Evolutionary conservation across 2,797 vertebrate genomes (phyloP).

Genomic region (Allobates femoralis): DNA sequence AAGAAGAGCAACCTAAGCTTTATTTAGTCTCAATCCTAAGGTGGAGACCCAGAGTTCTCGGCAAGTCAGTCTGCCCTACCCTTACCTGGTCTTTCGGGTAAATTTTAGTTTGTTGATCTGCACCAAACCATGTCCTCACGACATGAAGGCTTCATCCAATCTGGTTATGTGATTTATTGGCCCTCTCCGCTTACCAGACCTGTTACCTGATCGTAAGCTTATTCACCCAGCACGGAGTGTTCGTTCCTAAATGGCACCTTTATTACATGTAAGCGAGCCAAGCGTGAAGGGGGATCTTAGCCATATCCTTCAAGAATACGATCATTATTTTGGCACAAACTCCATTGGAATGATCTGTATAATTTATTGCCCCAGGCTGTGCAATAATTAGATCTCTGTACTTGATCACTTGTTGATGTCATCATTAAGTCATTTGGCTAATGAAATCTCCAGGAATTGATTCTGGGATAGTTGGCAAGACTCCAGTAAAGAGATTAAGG

Average conservation of each 20-base stretch:
- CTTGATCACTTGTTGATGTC: slow-evolving; percentile 55
- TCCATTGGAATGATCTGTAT: slow-evolving; percentile 30
- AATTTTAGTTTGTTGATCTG: too few relatives aligned
- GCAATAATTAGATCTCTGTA: slow-evolving; percentile 51
- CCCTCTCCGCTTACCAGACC: neutral
- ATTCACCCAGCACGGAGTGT: neutral
- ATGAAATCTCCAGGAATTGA: slow-evolving; percentile 53
- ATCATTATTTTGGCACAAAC: neutral
- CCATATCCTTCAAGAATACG: neutral
- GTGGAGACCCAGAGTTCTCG: neutral
- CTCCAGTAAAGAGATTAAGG: slow-evolving; percentile 46
- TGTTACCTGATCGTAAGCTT: neutral
- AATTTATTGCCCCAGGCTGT: slow-evolving; percentile 39
- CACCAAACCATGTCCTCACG: too few relatives aligned
- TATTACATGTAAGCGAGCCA: neutral
- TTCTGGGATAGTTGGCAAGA: slow-evolving; percentile 35
- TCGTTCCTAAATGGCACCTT: neutral
- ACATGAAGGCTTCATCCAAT: neutral
- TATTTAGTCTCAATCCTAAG: neutral
- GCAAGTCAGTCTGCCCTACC: neutral
- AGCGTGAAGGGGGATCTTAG: neutral
- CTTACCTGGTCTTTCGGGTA: too few relatives aligned
- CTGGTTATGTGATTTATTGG: neutral
- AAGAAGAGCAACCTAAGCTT: neutral
- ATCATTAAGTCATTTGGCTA: slow-evolving; percentile 53